Evolutionary conservation across 2,888 invertebrate genomes (phyloP).

Genomic region (Sphaerophoria taeniata): DNA sequence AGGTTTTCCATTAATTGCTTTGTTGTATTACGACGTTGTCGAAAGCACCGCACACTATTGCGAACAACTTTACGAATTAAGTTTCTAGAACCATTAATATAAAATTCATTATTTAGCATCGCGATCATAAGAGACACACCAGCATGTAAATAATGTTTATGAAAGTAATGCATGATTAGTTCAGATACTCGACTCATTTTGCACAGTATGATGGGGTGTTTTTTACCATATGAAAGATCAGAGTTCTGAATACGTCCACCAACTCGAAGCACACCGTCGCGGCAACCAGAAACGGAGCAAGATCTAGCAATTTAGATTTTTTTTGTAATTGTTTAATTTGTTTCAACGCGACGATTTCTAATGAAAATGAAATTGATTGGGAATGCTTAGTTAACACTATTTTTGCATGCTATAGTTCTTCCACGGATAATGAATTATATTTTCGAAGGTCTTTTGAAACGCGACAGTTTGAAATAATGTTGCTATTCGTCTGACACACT

Average conservation of each 20-base stretch:
- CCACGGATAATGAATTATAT: not conserved
- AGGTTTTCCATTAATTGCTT: no score
- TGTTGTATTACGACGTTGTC: no score
- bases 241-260: not conserved
- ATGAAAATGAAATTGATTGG: constrained; percentile 6
- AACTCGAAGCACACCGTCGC: constrained; percentile 5
- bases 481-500: not conserved
- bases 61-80: no score
- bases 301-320: not conserved
- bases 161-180: no score
- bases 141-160: no score
- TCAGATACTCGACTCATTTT: not conserved
- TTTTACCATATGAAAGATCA: not conserved
- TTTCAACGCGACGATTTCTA: constrained; percentile 4
- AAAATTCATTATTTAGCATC: no score
- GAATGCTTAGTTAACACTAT: not conserved
- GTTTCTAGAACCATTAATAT: no score
- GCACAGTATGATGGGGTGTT: not conserved
- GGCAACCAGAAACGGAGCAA: constrained; percentile 13
- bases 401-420: constrained; percentile 7
- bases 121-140: no score
- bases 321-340: constrained; percentile 1
- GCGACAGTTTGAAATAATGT: constrained; percentile 14
- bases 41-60: no score
- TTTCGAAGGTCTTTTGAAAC: not conserved